phyloP scores from a whole-genome alignment of 2,888 invertebrate species.

The Gasteruption jaculator region DNA sequence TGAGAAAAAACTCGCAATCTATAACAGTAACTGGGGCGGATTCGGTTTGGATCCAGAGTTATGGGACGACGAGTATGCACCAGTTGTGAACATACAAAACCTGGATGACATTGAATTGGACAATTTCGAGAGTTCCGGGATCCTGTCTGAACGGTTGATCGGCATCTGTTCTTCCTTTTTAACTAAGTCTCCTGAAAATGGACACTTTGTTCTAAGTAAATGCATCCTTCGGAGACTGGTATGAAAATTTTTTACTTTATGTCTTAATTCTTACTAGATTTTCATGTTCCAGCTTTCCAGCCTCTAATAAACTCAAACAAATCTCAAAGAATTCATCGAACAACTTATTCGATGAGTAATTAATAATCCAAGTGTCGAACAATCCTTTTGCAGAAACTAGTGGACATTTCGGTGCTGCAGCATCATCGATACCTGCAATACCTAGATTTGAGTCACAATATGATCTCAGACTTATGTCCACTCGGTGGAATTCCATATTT shows the following conservation, averaged over 20 bases:
- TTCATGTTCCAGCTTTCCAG: no score
- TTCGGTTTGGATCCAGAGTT: constrained; percentile 26
- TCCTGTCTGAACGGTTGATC: constrained; percentile 56
- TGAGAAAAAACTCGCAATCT: constrained; percentile 20
- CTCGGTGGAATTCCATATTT: constrained; percentile 57
- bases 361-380: background rate
- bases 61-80: constrained; percentile 33
- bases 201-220: constrained; percentile 57
- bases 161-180: constrained; percentile 56
- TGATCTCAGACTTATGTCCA: constrained; percentile 54
- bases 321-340: no score
- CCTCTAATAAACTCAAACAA: no score
- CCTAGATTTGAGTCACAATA: constrained; percentile 59
- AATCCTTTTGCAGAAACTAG: constrained; percentile 42
- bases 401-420: constrained; percentile 54
- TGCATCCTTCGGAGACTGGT: constrained; percentile 50
- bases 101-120: constrained; percentile 18
- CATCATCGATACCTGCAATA: constrained; percentile 60
- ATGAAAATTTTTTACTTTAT: no score
- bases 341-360: constrained; percentile 1
- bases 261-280: no score
- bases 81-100: constrained; percentile 25
- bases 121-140: constrained; percentile 45
- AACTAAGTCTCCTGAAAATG: constrained; percentile 55
- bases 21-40: constrained; percentile 32